Percentiles rank a stretch among this genome's conserved stretches.
Evolutionary conservation across 2,113 vertebrate genomes (phyloP).

Genomic region (Eptesicus fuscus): DNA sequence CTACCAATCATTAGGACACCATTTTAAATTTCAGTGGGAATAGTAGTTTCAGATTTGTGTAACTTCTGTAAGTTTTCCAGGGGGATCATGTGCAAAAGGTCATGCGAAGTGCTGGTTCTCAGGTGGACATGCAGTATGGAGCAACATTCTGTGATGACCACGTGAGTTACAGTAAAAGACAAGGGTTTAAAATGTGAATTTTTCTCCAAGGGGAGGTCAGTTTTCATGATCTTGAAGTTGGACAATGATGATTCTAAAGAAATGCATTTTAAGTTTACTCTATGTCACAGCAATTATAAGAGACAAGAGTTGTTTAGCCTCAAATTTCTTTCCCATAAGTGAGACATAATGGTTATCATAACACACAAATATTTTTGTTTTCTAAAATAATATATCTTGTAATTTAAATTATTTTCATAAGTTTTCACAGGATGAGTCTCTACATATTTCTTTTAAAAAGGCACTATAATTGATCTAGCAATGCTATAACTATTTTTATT

Average conservation of each 20-base stretch:
- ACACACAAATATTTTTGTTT: neutral
- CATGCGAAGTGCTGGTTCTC: conserved; percentile 67
- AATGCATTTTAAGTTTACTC: conserved; percentile 42
- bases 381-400: neutral
- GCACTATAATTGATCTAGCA: neutral
- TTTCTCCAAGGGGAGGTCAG: conserved; percentile 60
- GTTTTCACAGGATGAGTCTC: neutral
- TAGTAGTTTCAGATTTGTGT: conserved; percentile 60
- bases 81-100: conserved; percentile 60
- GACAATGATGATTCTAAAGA: conserved; percentile 42
- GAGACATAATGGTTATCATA: neutral
- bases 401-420: conserved; percentile 37
- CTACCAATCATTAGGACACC: conserved; percentile 65
- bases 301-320: neutral
- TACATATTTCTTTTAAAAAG: neutral
- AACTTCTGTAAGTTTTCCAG: conserved; percentile 73
- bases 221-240: conserved; percentile 40
- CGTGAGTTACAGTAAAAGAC: conserved; percentile 53
- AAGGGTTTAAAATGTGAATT: conserved; percentile 55
- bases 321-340: neutral
- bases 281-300: neutral
- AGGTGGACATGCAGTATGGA: conserved; percentile 36
- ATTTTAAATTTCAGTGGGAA: conserved; percentile 52
- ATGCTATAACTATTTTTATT: neutral
- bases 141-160: conserved; percentile 68